phyloP scores from a whole-genome alignment of 2,888 invertebrate species.

The Cephus sareptanus region DNA sequence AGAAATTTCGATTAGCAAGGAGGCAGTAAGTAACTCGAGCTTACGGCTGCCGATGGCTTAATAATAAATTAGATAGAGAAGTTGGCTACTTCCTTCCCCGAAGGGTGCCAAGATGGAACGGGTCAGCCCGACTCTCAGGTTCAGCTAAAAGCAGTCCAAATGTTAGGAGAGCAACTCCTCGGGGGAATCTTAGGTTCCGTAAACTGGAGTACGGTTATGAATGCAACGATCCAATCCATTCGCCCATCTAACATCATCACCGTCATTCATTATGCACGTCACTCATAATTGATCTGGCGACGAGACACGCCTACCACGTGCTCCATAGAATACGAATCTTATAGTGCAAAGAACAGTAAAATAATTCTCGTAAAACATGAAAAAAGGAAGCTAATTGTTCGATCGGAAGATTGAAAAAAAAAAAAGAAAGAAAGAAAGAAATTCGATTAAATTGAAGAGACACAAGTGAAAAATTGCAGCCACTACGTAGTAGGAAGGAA shows the following conservation, averaged over 20 bases:
- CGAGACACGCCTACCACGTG: too few species aligned
- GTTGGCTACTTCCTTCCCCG: slow-evolving; percentile 55
- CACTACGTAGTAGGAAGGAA: neutral
- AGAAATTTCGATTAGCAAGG: too few species aligned
- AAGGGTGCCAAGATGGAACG: slow-evolving; percentile 39
- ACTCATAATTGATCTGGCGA: slow-evolving; percentile 55
- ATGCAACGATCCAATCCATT: slow-evolving; percentile 33
- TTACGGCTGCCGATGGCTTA: slow-evolving; percentile 39
- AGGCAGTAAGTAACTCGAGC: too few species aligned
- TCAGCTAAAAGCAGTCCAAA: too few species aligned
- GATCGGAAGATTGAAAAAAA: neutral
- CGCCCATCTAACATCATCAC: slow-evolving; percentile 34
- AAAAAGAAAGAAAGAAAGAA: too few species aligned
- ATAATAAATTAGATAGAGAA: slow-evolving; percentile 61
- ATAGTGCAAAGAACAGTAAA: too few species aligned
- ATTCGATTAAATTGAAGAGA: neutral
- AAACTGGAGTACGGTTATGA: slow-evolving; percentile 33
- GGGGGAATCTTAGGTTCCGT: slow-evolving; percentile 56
- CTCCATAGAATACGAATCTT: too few species aligned
- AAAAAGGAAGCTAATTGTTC: neutral
- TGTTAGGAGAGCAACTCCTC: slow-evolving; percentile 38
- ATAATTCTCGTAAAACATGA: too few species aligned
- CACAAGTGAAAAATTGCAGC: too few species aligned
- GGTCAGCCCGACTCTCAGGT: too few species aligned
- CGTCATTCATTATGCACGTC: slow-evolving; percentile 54